Base-by-base conservation (phyloP, 2,888 invertebrate species). In the Tipula confusa region DNA sequence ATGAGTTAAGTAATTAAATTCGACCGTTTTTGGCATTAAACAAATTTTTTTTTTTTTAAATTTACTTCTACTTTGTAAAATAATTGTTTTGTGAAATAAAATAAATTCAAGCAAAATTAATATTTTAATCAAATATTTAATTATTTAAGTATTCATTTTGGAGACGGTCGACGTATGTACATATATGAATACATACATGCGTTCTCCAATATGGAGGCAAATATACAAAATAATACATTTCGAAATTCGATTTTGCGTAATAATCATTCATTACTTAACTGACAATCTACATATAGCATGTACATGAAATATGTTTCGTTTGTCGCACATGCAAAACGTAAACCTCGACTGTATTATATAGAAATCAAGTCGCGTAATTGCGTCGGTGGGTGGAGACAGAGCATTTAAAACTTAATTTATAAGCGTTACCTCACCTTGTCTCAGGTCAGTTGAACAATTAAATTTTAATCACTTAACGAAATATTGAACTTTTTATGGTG, bases 71-170 rank as follows among this genome's bases (percentile, higher is more conserved):
- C 24, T 24, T 9, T 24, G 24, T 24, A 24, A 64, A 43, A 43
- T n/a, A 43, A n/a, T 43, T n/a, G n/a, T 43, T 13, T 43, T 43
- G 2, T 43, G 43, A n/a, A 15, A 43, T n/a, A 43, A 2, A n/a
- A 48, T 11, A 64, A 64, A 64, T 64, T 24, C 24, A 64, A 18
- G 64, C 24, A 64, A 64, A 64, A 24, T 64, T 24, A 64, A 64
- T 64, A 64, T 64, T 64, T 64, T 64, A 24, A 64, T 64, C 64
- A 64, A 64, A 64, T 64, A 64, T 64, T 64, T 64, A 64, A 64
- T 64, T 64, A 24, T 64, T 24, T 24, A 64, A 18, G 64, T 64
- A 64, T 64, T 64, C 64, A 9, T 64, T 64, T 18, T 64, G 64
- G 64, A 64, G 2, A 38, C 38, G 13, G 38, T 13, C 38, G 24